These are phyloP conservation scores for Dryobota labecula DNA, from an alignment of 2,888 invertebrate genomes.

Conservation along the genomic window DNA sequence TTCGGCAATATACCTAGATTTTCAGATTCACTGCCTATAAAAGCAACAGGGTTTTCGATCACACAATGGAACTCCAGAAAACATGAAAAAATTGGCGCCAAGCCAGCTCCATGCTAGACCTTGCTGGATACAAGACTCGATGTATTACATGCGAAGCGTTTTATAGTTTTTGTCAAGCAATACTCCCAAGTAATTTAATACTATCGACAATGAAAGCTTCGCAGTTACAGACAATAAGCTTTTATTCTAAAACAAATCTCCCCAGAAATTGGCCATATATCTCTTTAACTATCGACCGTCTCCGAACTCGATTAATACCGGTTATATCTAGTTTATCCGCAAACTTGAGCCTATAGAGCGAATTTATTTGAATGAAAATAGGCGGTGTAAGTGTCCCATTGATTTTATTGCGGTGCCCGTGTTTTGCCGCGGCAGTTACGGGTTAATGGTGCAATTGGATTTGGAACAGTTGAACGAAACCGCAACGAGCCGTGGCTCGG, in stretches of 20 bases:
- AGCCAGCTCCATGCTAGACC: constrained; percentile 74
- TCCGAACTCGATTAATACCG: constrained; percentile 69
- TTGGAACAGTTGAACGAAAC: constrained; percentile 74
- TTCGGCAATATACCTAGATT: constrained; percentile 47
- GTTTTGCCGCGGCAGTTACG: constrained; percentile 77
- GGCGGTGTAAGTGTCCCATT: constrained; percentile 79
- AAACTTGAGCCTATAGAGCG: constrained; percentile 67
- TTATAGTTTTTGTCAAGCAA: constrained; percentile 79
- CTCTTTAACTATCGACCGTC: constrained; percentile 63
- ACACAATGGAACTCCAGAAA: constrained; percentile 72
- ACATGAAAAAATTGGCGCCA: constrained; percentile 80
- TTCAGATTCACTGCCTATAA: constrained; percentile 52
- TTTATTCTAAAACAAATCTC: constrained; percentile 78
- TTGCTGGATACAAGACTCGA: constrained; percentile 72
- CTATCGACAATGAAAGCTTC: constrained; percentile 65
- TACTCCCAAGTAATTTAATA: constrained; percentile 78
- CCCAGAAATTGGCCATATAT: constrained; percentile 74
- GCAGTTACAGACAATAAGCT: constrained; percentile 72
- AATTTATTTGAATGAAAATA: constrained; percentile 79
- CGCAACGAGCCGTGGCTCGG: constrained; percentile 71
- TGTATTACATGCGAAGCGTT: constrained; percentile 80
- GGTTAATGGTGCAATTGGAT: constrained; percentile 81
- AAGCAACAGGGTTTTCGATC: constrained; percentile 72
- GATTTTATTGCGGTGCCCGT: constrained; percentile 80
- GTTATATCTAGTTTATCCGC: constrained; percentile 70